These are phyloP conservation scores for Dicyrtoma fusca DNA, from an alignment of 2,888 invertebrate species.

Conservation along the genomic window DNA sequence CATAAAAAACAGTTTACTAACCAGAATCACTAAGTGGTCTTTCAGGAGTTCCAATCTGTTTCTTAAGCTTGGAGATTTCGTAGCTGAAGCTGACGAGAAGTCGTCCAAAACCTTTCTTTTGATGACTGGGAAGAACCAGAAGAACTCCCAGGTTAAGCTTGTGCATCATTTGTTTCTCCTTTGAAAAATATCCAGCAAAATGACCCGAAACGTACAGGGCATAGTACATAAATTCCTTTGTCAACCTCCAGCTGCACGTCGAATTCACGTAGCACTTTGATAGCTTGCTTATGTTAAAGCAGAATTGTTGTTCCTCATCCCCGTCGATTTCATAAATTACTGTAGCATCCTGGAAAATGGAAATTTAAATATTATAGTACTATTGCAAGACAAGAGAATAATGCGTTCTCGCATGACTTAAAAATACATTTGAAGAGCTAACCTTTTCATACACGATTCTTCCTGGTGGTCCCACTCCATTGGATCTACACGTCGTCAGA, in stretches of 20 bases:
- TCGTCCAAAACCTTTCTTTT: not conserved
- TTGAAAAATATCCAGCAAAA: slow-evolving; percentile 1
- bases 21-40: not conserved
- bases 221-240: not conserved
- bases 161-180: not conserved
- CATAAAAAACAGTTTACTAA: no score
- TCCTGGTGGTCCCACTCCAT: no score
- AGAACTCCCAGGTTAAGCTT: not conserved
- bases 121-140: not conserved
- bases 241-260: not conserved
- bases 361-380: slow-evolving; percentile 11
- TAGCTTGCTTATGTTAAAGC: not conserved
- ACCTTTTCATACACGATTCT: no score
- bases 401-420: no score
- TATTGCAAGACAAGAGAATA: not conserved
- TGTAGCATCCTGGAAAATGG: slow-evolving; percentile 3
- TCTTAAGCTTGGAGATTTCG: not conserved
- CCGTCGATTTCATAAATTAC: slow-evolving; percentile 6
- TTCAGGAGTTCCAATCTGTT: slow-evolving; percentile 2
- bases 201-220: not conserved
- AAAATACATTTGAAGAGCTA: no score
- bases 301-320: not conserved
- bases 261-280: slow-evolving; percentile 6
- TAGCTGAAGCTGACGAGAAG: not conserved
- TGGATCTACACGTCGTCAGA: no score